Evolutionary conservation across 2,113 vertebrate genomes (phyloP), one percentile per base, ranked within the genome.

Genomic region (Numenius arquata): DNA sequence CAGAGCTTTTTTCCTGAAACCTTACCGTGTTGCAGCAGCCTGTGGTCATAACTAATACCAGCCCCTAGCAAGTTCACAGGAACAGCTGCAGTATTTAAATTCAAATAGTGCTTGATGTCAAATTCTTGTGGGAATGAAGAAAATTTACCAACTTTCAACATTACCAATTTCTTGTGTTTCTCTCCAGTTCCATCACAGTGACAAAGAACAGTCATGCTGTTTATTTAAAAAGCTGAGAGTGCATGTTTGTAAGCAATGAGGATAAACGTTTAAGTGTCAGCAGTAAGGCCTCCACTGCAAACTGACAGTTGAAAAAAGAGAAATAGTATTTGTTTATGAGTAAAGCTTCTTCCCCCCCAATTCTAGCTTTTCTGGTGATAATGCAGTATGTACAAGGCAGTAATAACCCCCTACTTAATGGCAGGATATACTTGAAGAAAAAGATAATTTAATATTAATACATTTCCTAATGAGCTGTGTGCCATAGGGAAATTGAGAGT

Each of bases 401-500:
- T 83, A 96, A 97, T 91, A 95, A 88, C 8, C 9, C 26, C 52
- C 25, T 94, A 23, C 56, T 92, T 95, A 94, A 87, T 75, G 81
- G 17, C 20, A 87, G 61, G 48, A 67, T 91, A 45, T 77, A 90
- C 87, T 96, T 96, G 82, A 97, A 98, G 71, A 73, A 79, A 91
- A 93, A 89, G 53, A 43, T 66, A 79, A 95, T 90, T 95, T 96
- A 94, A 74, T 94, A 96, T 93, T 95, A 97, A 96, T 89, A 20
- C 9, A 32, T 79, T 93, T 95, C 48, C 43, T 88, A 89, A 91
- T 79, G 32, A 82, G 13, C 32, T 89, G 18, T 38, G 50, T 77
- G 38, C 70, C 70, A 62, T 38, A 58, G 72, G 81, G 89, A 97
- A 96, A 88, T 52, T 82, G 72, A 90, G 30, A 52, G 55, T 89